Evolutionary conservation across 2,113 vertebrate species (phyloP), one percentile per base, ranked within the genome.

Genomic region (Antechinus flavipes): DNA sequence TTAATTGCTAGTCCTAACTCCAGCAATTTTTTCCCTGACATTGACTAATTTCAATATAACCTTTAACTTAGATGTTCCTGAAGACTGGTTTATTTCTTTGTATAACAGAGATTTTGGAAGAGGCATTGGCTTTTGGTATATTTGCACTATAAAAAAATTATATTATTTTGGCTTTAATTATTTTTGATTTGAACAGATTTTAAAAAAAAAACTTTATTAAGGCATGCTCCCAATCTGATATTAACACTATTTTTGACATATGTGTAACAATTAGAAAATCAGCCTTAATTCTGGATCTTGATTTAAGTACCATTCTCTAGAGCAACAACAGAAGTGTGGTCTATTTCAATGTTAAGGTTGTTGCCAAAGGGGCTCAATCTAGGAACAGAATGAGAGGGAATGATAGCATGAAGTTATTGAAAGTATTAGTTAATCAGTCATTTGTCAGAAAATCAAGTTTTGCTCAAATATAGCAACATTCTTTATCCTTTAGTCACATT

Each of bases 401-500:
- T 58, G 27, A 42, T 19, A 84, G 42, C 7, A 42, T 23, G 16
- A 42, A 42, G 7, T 42, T 42, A 26, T 42, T 26, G 6, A 84
- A 84, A 84, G n/a, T 76, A 76, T 84, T 84, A 42, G 19, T 84
- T 26, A 23, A 76, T 76, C 14, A 76, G 42, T 42, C 68, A 42
- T 84, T 84, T 84, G 16, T 42, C 68, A 42, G 6, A 26, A n/a
- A 84, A 23, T 84, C 50, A 52, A 52, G 50, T 52, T 5, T 58
- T 58, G 30, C 11, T 93, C 91, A 96, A 95, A 23, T 19, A 90
- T 76, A 94, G 19, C 25, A 91, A 8, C 35, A 50, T 91, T 91
- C 96, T 97, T 96, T 95, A 94, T 93, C 50, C 46, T 96, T 94
- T 93, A 93, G 93, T 54, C 46, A 95, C 91, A 91, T 95, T 96